Evolutionary conservation across 2,113 vertebrate genomes (phyloP).

Genomic region (Rhabdornis inornatus): DNA sequence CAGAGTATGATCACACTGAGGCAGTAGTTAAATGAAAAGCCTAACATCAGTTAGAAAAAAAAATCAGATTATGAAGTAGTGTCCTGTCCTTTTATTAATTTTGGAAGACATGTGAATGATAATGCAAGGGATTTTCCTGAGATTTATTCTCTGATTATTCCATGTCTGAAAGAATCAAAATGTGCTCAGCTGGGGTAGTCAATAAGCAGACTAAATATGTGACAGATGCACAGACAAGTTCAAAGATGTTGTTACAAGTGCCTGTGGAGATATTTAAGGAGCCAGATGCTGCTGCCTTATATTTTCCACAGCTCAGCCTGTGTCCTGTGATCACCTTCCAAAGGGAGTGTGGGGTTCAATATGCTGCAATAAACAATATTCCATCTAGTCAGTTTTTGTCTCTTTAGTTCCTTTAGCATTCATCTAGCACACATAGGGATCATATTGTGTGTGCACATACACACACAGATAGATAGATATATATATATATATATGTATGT

Average conservation of each 20-base stretch:
- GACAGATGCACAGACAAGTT: constrained; percentile 71
- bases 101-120: constrained; percentile 35
- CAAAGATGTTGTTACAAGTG: constrained; percentile 70
- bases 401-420: background rate
- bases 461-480: no score
- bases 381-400: background rate
- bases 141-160: constrained; percentile 66
- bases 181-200: constrained; percentile 69
- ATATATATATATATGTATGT: no score
- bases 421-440: background rate
- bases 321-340: constrained; percentile 71
- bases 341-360: constrained; percentile 32
- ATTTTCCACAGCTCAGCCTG: constrained; percentile 34
- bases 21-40: constrained; percentile 10
- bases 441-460: accelerated
- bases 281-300: constrained; percentile 67
- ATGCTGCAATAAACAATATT: constrained; percentile 7
- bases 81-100: constrained; percentile 21
- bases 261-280: constrained; percentile 71
- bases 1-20: background rate
- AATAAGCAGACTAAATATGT: constrained; percentile 63
- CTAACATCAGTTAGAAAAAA: background rate
- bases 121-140: constrained; percentile 64
- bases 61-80: constrained; percentile 4
- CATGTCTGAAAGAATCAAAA: constrained; percentile 66